phyloP scores from a whole-genome alignment of 2,113 vertebrate genomes.

The Cebus imitator region DNA sequence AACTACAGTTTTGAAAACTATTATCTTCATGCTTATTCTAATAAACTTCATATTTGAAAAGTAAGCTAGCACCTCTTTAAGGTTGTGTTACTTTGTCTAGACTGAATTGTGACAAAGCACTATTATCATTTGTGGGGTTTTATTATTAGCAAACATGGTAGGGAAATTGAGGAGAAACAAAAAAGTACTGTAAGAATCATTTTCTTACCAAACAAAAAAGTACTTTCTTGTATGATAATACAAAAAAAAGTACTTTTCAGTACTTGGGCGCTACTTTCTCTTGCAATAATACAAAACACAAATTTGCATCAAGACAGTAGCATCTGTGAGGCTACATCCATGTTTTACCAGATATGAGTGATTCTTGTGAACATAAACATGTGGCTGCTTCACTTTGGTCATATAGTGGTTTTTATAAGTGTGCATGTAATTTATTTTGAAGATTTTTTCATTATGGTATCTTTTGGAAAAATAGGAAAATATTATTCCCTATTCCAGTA shows the following conservation, averaged over 20 bases:
- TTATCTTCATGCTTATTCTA: neutral
- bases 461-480: conserved; percentile 23
- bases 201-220: no score
- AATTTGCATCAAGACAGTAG: neutral
- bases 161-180: neutral
- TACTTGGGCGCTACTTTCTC: no score
- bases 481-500: conserved; percentile 18
- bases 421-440: neutral
- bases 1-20: neutral
- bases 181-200: neutral
- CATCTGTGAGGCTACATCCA: neutral
- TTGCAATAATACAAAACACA: neutral
- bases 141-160: neutral
- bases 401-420: neutral
- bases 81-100: neutral
- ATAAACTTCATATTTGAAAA: neutral
- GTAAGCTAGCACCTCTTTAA: neutral
- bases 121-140: neutral
- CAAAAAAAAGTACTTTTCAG: no score
- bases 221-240: no score
- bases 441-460: conserved; percentile 26
- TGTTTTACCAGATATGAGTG: neutral
- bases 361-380: neutral
- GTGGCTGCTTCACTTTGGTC: neutral
- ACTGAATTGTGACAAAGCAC: neutral